Base-by-base conservation (phyloP, 1,140 invertebrate species). In the Hirudo medicinalis region DNA sequence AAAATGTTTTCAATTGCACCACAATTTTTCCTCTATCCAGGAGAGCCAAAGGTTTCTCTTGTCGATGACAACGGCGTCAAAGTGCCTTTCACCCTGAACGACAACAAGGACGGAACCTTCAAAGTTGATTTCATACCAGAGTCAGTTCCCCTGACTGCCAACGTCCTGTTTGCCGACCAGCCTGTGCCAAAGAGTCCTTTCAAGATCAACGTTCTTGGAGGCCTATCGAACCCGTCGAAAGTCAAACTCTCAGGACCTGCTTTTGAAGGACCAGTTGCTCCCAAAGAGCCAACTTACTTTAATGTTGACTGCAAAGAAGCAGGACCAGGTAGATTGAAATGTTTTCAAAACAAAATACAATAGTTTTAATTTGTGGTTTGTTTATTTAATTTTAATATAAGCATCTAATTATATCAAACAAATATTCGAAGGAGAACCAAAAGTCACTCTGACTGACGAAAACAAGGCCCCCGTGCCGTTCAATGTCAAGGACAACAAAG, bases 71-170 rank as follows among this genome's bases (percentile, higher is more conserved):
- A 89, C 54, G 88, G 87, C 9, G 83, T 80, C 55, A 81, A 89
- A 75, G 83, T 92, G n/a, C 89, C 90, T 2, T 83, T 90, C 57
- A 85, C 87, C 36, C 83, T 91, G 13, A 87, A 86, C 29, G 89
- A 92, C 76, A 90, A 91, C 77, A 86, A 89, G 60, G 89, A 92
- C 81, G 88, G 86, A 54, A 90, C 89, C 0, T 91, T 90, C 75
- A 79, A 70, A 17, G 75, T 82, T 53, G 78, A 80, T 69, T 83
- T 82, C 72, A 78, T 78, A 72, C 78, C 82, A n/a, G 77, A 79
- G 32, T 86, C 89, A 19, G 91, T 91, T 66, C 85, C 83, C 25
- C 89, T 92, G 78, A 86, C 86, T 15, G 87, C 91, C 6, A 87
- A 77, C 54, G 79, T 83, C 19, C 79, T 86, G 27, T 93, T 91